phyloP scores from a whole-genome alignment of 2,113 vertebrate genomes.

The Sphyrna mokarran region DNA sequence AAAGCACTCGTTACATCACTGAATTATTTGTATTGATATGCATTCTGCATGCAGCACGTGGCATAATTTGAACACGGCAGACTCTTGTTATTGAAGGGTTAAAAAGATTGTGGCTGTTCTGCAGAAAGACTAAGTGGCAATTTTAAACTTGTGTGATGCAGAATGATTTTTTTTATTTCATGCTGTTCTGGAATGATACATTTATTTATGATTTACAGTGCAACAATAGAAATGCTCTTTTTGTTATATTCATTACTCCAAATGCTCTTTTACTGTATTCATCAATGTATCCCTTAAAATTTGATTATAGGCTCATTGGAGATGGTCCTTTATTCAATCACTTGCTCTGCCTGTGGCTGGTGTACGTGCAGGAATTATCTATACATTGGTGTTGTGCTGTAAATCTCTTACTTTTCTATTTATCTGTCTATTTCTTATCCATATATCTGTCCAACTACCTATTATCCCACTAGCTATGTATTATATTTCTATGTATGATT shows the following conservation, averaged over 20 bases:
- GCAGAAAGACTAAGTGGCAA: not conserved
- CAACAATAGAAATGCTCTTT: not conserved
- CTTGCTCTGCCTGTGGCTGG: not conserved
- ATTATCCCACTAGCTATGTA: not conserved
- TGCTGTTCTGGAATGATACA: too few relatives aligned
- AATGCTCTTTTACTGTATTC: slow-evolving; percentile 16
- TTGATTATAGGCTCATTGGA: slow-evolving; percentile 8
- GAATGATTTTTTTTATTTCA: not conserved
- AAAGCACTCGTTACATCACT: not conserved
- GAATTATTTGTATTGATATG: not conserved
- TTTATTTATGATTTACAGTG: not conserved
- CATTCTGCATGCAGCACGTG: not conserved
- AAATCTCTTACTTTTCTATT: slow-evolving; percentile 20
- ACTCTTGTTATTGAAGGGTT: not conserved
- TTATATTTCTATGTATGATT: not conserved
- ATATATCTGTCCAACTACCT: not conserved
- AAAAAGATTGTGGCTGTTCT: not conserved
- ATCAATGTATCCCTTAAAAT: not conserved
- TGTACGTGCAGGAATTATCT: not conserved
- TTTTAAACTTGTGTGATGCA: not conserved
- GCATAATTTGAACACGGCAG: not conserved
- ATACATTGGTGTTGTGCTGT: too few relatives aligned
- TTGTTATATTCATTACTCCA: slow-evolving; percentile 13
- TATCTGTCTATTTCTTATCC: not conserved
- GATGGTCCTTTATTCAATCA: not conserved